Evolutionary conservation across 64 coral and sea anemone genomes (phyloP), one percentile per base, ranked within the genome.

Genomic region (Anthopleura sola): DNA sequence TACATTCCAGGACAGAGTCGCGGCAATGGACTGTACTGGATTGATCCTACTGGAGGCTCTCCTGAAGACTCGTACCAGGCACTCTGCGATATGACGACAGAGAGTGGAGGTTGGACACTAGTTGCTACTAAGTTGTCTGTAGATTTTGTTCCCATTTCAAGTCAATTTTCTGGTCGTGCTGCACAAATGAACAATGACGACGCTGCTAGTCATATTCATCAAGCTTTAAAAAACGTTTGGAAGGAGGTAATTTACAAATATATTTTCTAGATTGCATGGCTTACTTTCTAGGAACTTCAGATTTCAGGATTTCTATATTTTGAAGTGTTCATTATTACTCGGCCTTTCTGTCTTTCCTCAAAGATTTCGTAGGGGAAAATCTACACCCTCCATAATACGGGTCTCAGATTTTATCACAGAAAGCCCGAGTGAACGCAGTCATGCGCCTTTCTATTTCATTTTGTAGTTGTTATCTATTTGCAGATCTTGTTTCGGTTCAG

Each of bases 71-170:
- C 92, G 26, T 93, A 89, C 75, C 87, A 86, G 60, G 88, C 88
- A 53, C 87, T 87, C 36, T 94, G 93, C 55, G 93, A 94, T 47
- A 94, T 94, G 93, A 85, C 71, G 17, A 94, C 93, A 32, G 88
- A 94, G 85, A 47, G 80, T 9, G 93, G 93, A 76, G 93, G 93
- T 19, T 94, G 93, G 93, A 94, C 93, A 11, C 80, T 94, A 44
- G 81, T 94, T 71, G 85, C 85, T 18, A 94, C 93, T 31, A 94
- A 94, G 28, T 80, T 90, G 55, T 81, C 85, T 32, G 29, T 78
- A 9, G 28, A 62, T 26, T 66, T 87, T 54, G 7, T 36, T 40
- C 74, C 88, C 20, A 91, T 95, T 36, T 82, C 75, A 49, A 75
- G 82, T 2, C 12, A 19, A 19, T 95, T 95, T 54, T 91, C 83